Conservation (phyloP, 2,888 invertebrate species). For the Actias luna region DNA sequence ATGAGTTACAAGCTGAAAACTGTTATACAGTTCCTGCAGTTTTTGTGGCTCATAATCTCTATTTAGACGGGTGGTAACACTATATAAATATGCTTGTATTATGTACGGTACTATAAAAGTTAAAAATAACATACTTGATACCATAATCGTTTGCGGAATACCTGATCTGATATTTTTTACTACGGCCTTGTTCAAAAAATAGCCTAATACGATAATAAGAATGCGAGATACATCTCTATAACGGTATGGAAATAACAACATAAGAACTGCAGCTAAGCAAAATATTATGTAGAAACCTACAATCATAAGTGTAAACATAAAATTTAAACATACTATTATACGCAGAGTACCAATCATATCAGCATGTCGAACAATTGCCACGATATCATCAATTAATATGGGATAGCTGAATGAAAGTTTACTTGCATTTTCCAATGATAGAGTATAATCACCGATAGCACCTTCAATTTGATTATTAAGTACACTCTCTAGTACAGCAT, state of each 20-base stretch:
- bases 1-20: slow-evolving; percentile 23
- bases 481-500: not conserved
- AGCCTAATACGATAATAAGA: slow-evolving; percentile 40
- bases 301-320: slow-evolving; percentile 16
- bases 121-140: slow-evolving; percentile 34
- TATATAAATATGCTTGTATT: slow-evolving; percentile 38
- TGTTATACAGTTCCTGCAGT: slow-evolving; percentile 24
- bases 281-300: slow-evolving; percentile 29
- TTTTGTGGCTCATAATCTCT: slow-evolving; percentile 32
- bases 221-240: slow-evolving; percentile 29
- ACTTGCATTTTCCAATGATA: slow-evolving; percentile 13
- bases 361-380: slow-evolving; percentile 25
- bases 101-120: slow-evolving; percentile 39
- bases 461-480: slow-evolving; percentile 36
- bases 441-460: slow-evolving; percentile 34
- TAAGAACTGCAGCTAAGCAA: slow-evolving; percentile 25
- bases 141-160: slow-evolving; percentile 31
- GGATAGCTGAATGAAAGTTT: slow-evolving; percentile 34
- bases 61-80: slow-evolving; percentile 37
- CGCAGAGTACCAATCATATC: slow-evolving; percentile 27
- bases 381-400: slow-evolving; percentile 24
- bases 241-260: slow-evolving; percentile 32
- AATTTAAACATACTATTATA: slow-evolving; percentile 23
- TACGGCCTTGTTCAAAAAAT: slow-evolving; percentile 37
- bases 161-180: slow-evolving; percentile 26